Conservation (phyloP, 2,113 vertebrate species). For the Crotalus tigris region DNA sequence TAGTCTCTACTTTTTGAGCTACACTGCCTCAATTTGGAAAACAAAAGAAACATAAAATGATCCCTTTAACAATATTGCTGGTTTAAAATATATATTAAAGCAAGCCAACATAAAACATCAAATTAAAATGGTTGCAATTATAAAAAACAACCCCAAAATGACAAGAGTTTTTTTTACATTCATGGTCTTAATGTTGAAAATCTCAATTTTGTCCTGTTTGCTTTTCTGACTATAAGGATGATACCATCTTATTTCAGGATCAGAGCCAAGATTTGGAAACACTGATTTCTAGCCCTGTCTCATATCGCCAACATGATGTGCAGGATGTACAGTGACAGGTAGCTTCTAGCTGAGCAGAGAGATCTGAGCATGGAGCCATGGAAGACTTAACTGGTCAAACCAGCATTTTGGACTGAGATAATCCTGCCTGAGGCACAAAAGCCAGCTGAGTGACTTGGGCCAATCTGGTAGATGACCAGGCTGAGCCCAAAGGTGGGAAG, state of each 20-base stretch:
- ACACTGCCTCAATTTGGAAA: neutral
- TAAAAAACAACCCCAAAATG: neutral
- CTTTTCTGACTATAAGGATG: neutral
- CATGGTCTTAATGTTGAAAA: neutral
- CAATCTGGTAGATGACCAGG: neutral
- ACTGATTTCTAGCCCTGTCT: neutral
- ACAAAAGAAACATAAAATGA: neutral
- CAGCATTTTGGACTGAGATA: neutral
- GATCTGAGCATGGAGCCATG: neutral
- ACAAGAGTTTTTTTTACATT: neutral
- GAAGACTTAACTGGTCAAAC: neutral
- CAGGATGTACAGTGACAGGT: neutral
- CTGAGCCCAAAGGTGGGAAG: neutral
- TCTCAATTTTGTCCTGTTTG: neutral
- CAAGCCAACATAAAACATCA: neutral
- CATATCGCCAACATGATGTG: neutral
- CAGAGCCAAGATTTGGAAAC: neutral
- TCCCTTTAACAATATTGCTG: neutral
- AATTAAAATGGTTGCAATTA: neutral
- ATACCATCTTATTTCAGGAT: neutral
- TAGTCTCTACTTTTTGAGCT: neutral
- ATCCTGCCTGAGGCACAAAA: neutral
- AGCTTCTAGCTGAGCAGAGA: neutral
- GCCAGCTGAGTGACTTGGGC: neutral
- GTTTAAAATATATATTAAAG: neutral